These are phyloP conservation scores for Kuschelorhynchus macadamiae DNA, from an alignment of 2,888 invertebrate species.

Conservation along the genomic window DNA sequence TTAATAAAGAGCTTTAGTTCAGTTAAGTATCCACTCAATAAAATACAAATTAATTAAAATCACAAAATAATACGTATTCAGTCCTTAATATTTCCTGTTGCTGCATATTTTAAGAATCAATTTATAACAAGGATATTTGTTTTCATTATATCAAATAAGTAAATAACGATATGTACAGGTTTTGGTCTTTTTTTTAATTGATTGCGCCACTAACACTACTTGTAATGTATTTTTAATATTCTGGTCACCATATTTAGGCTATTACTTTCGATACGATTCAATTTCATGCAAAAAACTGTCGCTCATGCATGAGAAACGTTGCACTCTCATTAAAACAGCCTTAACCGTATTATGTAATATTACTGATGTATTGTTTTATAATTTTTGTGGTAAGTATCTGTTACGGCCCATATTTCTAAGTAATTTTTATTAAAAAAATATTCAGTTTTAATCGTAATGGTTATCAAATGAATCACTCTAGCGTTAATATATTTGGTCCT, in stretches of 20 bases:
- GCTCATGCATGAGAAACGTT: slow-evolving; percentile 14
- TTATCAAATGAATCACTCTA: slow-evolving; percentile 11
- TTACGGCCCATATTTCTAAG: slow-evolving; percentile 17
- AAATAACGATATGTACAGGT: too few relatives aligned
- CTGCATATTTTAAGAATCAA: too few relatives aligned
- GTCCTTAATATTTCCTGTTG: too few relatives aligned
- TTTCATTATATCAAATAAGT: too few relatives aligned
- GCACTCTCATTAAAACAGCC: slow-evolving; percentile 8
- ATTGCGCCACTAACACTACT: too few relatives aligned
- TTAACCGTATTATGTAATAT: slow-evolving; percentile 13
- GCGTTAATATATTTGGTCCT: slow-evolving; percentile 21
- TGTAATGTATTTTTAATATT: not conserved
- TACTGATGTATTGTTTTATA: slow-evolving; percentile 3
- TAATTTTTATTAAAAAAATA: slow-evolving; percentile 14
- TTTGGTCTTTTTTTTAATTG: too few relatives aligned
- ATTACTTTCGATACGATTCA: not conserved
- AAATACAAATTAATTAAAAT: too few relatives aligned
- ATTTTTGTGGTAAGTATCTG: not conserved
- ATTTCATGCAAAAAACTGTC: slow-evolving; percentile 1
- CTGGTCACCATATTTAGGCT: slow-evolving; percentile 10
- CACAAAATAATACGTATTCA: too few relatives aligned
- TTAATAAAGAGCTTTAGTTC: too few relatives aligned
- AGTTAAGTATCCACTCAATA: too few relatives aligned
- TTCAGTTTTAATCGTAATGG: slow-evolving; percentile 7
- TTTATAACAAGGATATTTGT: too few relatives aligned